Percentiles rank a stretch among this genome's conserved stretches.
Conservation (phyloP, 1,140 invertebrate species). For the Orussus abietinus region DNA sequence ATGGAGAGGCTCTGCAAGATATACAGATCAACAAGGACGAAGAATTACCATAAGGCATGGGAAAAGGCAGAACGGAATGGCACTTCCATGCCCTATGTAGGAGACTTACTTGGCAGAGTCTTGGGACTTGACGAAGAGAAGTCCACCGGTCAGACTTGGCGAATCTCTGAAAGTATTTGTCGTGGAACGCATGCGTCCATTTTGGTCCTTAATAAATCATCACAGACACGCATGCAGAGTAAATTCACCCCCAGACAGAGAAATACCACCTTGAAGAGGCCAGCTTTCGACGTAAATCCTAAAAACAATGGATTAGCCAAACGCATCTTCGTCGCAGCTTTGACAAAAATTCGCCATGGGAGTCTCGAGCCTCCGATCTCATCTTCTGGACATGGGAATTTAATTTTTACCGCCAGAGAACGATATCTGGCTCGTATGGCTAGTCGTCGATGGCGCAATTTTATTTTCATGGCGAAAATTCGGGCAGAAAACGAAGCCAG, state of each 20-base stretch:
- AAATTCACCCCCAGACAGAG: no score
- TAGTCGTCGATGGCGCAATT: conserved; percentile 25
- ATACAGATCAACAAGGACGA: conserved; percentile 41
- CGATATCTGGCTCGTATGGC: conserved; percentile 22
- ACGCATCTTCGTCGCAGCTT: conserved; percentile 19
- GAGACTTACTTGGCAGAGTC: conserved; percentile 48
- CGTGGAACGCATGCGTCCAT: no score
- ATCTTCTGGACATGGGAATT: conserved; percentile 16
- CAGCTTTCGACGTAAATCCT: no score
- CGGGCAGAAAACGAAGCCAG: conserved; percentile 29
- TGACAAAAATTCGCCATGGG: conserved; percentile 15
- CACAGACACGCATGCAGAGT: no score
- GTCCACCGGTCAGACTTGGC: no score
- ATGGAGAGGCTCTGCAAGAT: conserved; percentile 50
- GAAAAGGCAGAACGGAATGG: conserved; percentile 29
- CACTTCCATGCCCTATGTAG: conserved; percentile 51
- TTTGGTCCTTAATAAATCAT: no score
- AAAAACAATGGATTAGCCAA: no score
- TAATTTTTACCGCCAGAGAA: no score
- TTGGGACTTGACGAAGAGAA: conserved; percentile 34
- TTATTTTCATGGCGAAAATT: conserved; percentile 24
- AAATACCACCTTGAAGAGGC: no score
- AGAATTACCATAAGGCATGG: conserved; percentile 44
- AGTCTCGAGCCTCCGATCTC: neutral
- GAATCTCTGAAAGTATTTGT: no score